Conservation (phyloP, 92 coral and sea anemone genomes). For the Nematostella vectensis region DNA sequence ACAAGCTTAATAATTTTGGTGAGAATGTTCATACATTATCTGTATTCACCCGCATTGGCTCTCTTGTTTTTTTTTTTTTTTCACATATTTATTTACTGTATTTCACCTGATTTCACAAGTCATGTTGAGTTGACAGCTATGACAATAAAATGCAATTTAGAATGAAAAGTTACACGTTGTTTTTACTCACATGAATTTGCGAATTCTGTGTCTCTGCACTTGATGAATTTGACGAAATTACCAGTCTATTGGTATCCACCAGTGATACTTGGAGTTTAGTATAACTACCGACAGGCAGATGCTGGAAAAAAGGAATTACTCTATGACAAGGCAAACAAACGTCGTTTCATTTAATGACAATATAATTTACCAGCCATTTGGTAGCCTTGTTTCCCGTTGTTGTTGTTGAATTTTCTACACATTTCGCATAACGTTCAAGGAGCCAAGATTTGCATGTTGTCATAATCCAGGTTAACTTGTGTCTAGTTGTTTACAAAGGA, state of each 20-base stretch:
- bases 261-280: conserved; percentile 54
- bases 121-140: too few species aligned
- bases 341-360: too few species aligned
- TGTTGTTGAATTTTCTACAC: conserved; percentile 23
- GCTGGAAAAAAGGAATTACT: conserved; percentile 20
- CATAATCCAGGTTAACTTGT: conserved; percentile 1
- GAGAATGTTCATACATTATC: too few species aligned
- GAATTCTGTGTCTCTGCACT: conserved; percentile 45
- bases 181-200: conserved; percentile 50
- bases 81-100: too few species aligned
- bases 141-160: too few species aligned
- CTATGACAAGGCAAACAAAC: too few species aligned
- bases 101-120: too few species aligned
- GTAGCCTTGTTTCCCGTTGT: conserved; percentile 14
- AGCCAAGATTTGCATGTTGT: conserved; percentile 55
- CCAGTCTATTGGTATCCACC: conserved; percentile 57
- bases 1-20: too few species aligned
- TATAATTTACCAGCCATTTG: conserved; percentile 64
- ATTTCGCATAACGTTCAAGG: conserved; percentile 79
- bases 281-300: conserved; percentile 43
- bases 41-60: too few species aligned
- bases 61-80: too few species aligned
- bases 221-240: conserved; percentile 40
- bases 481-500: not conserved
- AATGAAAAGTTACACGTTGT: too few species aligned